Evolutionary conservation across 2,113 vertebrate species (phyloP), one percentile per base, ranked within the genome.

Genomic region (Odobenus rosmarus): DNA sequence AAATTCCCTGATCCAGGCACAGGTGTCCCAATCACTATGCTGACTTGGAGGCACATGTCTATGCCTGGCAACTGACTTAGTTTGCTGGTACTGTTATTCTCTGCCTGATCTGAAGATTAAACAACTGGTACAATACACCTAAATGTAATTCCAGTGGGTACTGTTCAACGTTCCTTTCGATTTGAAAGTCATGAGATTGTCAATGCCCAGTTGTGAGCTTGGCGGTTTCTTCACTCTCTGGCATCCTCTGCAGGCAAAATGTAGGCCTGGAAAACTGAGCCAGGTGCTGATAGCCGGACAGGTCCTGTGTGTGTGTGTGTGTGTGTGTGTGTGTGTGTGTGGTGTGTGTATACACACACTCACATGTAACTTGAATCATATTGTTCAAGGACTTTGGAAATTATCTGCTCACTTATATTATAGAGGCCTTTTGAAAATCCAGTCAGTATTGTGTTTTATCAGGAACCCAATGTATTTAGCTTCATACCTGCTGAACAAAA

Each of bases 401-500:
- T 76, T 77, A 92, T 39, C 51, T 62, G 16, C 21, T 95, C 6
- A 33, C 24, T 81, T 90, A 57, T 18, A 90, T 80, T 84, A 53
- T 2, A 64, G 46, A 90, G 24, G 42, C 26, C 9, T 76, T 95
- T 88, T 57, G 69, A 96, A 95, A 95, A 97, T 90, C 9, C 14
- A 84, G 51, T 93, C 74, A 81, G 51, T 51, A 33, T 36, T 80
- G 42, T 77, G 57, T 46, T 31, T 88, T 97, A 84, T 95, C 76
- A 85, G 76, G 7, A 69, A 28, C 57, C 42, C 42, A 51, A 28
- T 77, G 9, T 76, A 55, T 94, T 61, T 85, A 87, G 51, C 31
- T 69, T 95, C 85, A 83, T 84, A 84, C 18, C 19, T 67, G 16
- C 55, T 85, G 91, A 88, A 96, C 67, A 62, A 93, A 96, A 88